Evolutionary conservation across 2,888 invertebrate species (phyloP).

Genomic region (Drosophila subsilvestris): DNA sequence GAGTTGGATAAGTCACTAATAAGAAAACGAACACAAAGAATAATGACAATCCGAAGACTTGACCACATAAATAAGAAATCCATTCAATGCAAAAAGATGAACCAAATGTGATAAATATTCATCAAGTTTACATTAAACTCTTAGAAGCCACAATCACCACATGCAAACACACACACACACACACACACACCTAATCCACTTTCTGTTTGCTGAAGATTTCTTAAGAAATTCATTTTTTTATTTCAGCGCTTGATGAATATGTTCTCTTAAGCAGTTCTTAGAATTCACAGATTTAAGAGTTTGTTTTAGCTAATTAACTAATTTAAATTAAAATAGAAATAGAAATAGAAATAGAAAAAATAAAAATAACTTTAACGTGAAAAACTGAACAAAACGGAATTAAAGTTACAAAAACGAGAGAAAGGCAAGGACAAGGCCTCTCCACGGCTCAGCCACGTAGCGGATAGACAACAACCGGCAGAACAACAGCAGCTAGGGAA

Average conservation of each 20-base stretch:
- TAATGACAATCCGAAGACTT: background rate
- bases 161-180: no score
- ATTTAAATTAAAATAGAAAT: background rate
- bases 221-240: background rate
- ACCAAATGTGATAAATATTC: background rate
- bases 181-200: background rate
- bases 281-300: background rate
- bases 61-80: background rate
- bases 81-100: background rate
- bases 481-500: conserved; percentile 20
- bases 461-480: conserved; percentile 5
- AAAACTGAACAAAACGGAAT: background rate
- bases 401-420: background rate
- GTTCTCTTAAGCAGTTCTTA: background rate
- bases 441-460: no score
- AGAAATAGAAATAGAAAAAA: no score
- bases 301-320: background rate
- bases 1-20: conserved; percentile 11
- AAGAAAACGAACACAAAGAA: background rate
- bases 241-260: background rate
- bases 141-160: background rate
- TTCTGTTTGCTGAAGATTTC: background rate
- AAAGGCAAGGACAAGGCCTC: background rate
- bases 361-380: background rate
- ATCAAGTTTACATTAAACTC: background rate